Evolutionary conservation across 1,140 invertebrate species (phyloP).

Genomic region (Chymomyza costata): DNA sequence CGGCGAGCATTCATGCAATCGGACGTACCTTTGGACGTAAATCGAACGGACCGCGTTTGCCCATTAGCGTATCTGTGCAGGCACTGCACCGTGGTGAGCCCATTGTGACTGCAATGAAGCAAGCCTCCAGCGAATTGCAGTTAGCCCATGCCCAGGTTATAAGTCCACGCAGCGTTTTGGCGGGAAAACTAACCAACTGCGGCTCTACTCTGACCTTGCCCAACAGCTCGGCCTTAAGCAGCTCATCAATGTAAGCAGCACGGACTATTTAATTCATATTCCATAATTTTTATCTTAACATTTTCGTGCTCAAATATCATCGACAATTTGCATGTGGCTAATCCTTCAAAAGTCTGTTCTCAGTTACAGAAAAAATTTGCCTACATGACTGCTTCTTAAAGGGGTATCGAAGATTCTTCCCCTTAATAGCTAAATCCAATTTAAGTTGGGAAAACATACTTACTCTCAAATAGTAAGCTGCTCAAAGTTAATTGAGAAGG

Average conservation of each 20-base stretch:
- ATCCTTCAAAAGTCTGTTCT: not conserved
- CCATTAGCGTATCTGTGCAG: constrained; percentile 54
- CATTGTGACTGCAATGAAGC: constrained; percentile 49
- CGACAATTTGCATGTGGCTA: not conserved
- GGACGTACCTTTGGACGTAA: constrained; percentile 53
- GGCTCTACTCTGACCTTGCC: constrained; percentile 41
- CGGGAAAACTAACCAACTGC: constrained; percentile 31
- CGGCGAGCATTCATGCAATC: constrained; percentile 50
- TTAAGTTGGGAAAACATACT: no score
- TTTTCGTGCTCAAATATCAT: not conserved
- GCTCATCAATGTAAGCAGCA: constrained; percentile 8
- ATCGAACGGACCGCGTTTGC: constrained; percentile 37
- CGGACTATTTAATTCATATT: no score
- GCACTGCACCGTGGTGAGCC: constrained; percentile 54
- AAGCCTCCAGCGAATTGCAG: constrained; percentile 52
- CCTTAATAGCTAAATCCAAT: no score
- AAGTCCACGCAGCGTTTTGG: constrained; percentile 35
- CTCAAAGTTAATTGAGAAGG: no score
- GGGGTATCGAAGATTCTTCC: no score
- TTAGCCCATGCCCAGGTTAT: constrained; percentile 38
- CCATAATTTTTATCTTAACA: not conserved
- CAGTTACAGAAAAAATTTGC: not conserved
- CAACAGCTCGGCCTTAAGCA: constrained; percentile 16
- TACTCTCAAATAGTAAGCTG: no score
- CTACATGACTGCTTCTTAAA: not conserved